phyloP scores from a whole-genome alignment of 2,888 invertebrate genomes.

The Coecobrya sp. region DNA sequence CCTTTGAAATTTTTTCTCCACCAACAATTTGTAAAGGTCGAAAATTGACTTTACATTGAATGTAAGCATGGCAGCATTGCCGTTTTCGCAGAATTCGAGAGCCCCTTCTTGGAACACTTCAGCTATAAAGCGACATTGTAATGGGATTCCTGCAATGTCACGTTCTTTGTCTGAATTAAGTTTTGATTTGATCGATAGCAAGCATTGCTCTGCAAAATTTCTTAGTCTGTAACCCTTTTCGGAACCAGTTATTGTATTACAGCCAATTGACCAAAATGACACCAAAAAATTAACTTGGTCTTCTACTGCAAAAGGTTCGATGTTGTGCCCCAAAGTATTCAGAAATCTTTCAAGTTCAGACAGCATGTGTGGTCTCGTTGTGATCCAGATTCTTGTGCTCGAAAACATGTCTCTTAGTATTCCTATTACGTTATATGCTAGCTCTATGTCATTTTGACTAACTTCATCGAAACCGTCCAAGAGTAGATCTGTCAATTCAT shows the following conservation, averaged over 20 bases:
- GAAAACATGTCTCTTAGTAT: background rate
- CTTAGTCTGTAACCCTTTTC: no score
- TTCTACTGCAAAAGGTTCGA: background rate
- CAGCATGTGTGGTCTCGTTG: background rate
- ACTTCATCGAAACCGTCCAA: background rate
- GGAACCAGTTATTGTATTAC: background rate
- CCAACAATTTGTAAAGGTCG: no score
- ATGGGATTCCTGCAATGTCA: background rate
- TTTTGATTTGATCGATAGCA: background rate
- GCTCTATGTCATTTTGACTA: background rate
- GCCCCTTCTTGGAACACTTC: background rate
- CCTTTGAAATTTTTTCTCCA: no score
- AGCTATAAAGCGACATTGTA: background rate
- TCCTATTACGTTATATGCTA: background rate
- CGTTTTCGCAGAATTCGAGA: background rate
- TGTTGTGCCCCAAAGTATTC: background rate
- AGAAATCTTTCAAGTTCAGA: background rate
- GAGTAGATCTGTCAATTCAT: background rate
- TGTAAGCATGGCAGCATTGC: background rate
- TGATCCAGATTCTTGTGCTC: background rate
- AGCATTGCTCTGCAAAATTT: background rate
- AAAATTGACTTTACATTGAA: no score
- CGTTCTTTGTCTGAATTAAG: background rate
- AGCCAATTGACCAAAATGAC: background rate
- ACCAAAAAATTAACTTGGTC: background rate